Percentiles rank a stretch among this genome's conserved stretches.
These are phyloP conservation scores for Gymnoscopelus microlampas DNA, from an alignment of 2,797 vertebrate genomes.

Conservation along the genomic window DNA sequence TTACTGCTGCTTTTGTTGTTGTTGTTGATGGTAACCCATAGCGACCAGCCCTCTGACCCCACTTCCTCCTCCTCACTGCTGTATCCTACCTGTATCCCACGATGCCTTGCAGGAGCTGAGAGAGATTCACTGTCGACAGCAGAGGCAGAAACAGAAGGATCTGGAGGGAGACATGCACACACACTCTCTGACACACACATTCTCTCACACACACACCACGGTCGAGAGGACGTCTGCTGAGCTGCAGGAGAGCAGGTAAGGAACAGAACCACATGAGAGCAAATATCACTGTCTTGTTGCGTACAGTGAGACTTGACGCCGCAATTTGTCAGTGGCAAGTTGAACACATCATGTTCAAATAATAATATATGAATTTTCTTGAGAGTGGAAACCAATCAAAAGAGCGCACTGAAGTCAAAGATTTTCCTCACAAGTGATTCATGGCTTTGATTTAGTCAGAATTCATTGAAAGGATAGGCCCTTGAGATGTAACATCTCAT, in stretches of 20 bases:
- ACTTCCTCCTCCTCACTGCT: conserved; percentile 62
- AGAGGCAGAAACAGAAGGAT: conserved; percentile 92
- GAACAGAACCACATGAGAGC: conserved; percentile 38
- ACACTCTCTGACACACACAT: conserved; percentile 55
- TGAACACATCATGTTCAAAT: too few relatives aligned
- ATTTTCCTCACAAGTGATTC: too few relatives aligned
- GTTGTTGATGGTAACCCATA: conserved; percentile 63
- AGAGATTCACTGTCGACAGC: conserved; percentile 94
- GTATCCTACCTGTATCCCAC: conserved; percentile 70
- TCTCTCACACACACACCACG: conserved; percentile 57
- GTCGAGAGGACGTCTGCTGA: conserved; percentile 85
- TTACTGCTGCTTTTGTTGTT: conserved; percentile 42
- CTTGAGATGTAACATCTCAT: too few relatives aligned
- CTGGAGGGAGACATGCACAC: conserved; percentile 83
- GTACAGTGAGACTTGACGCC: too few relatives aligned
- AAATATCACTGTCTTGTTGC: too few relatives aligned
- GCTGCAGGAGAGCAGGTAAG: conserved; percentile 87
- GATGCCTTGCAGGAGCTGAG: conserved; percentile 89
- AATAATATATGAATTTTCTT: too few relatives aligned
- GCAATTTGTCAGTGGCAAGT: too few relatives aligned
- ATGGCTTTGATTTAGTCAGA: too few relatives aligned
- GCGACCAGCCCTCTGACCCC: conserved; percentile 61
- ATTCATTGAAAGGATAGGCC: too few relatives aligned
- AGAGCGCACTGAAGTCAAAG: too few relatives aligned
- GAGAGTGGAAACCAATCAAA: too few relatives aligned